Percentiles rank a stretch among this genome's conserved stretches.
Conservation (phyloP, 1,140 invertebrate genomes). For the Holotrichia oblita region DNA sequence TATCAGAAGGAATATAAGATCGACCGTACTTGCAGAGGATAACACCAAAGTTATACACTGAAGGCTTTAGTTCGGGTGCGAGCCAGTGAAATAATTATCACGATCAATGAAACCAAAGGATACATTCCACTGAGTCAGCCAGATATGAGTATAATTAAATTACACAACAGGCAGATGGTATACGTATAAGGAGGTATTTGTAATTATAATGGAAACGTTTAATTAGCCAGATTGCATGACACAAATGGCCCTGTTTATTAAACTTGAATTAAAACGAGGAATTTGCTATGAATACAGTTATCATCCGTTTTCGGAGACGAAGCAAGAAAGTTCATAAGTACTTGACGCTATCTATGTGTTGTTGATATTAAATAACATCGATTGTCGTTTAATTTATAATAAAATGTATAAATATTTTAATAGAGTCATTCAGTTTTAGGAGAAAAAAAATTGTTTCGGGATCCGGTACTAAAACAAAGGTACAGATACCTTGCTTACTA, state of each 20-base stretch:
- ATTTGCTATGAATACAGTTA: background rate
- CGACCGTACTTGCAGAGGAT: conserved; percentile 5
- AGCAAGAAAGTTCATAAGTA: too few species aligned
- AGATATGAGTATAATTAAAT: background rate
- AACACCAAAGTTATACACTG: background rate
- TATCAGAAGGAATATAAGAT: background rate
- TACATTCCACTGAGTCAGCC: background rate
- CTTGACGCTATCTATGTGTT: too few species aligned
- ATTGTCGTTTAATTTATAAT: too few species aligned
- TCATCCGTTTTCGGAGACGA: background rate
- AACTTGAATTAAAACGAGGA: background rate
- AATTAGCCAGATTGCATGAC: background rate
- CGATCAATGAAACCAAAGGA: conserved; percentile 1
- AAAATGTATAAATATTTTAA: too few species aligned
- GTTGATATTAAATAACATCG: too few species aligned
- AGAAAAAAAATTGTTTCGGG: too few species aligned
- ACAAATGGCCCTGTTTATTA: background rate
- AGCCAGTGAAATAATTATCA: background rate
- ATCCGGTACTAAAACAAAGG: too few species aligned
- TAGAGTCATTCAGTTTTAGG: too few species aligned
- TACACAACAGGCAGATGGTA: background rate
- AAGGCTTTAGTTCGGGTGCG: background rate
- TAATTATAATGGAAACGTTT: conserved; percentile 2
- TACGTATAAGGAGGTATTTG: background rate
- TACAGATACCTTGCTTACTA: too few species aligned